Conservation (phyloP, 2,113 vertebrate species). For the Lynx canadensis region DNA sequence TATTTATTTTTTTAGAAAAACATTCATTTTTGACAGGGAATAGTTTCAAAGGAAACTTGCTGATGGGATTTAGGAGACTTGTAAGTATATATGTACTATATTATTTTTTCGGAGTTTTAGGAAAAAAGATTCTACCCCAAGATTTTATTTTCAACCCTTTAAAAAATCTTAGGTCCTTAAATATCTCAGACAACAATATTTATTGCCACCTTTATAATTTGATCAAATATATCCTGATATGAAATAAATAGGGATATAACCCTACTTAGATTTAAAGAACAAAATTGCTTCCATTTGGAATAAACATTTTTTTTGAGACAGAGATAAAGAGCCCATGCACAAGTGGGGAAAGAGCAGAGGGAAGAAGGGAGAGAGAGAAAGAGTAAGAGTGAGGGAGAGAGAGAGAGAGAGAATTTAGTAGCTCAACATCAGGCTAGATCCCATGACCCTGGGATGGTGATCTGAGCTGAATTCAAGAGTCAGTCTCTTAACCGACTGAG, state of each 20-base stretch:
- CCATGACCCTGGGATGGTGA: no score
- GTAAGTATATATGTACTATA: background rate
- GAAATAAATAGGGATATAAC: background rate
- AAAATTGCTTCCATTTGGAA: background rate
- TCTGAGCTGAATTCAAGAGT: no score
- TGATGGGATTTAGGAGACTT: conserved; percentile 10
- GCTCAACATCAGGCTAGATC: no score
- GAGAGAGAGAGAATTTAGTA: no score
- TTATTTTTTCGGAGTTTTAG: background rate
- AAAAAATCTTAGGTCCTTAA: background rate
- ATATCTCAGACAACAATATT: background rate
- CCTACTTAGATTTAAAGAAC: background rate
- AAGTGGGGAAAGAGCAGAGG: no score
- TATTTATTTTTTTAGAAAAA: conserved; percentile 50
- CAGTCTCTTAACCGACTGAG: no score
- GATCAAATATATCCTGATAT: background rate
- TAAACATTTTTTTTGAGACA: background rate
- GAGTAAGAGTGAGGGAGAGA: no score
- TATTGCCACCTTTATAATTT: background rate
- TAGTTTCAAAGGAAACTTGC: conserved; percentile 52
- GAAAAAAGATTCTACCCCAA: background rate
- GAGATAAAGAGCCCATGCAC: no score
- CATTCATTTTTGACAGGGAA: conserved; percentile 63
- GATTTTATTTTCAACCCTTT: background rate
- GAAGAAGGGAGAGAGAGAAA: no score